These are phyloP conservation scores for Drosophila nigritarsus DNA, from an alignment of 2,888 invertebrate species.

Conservation along the genomic window DNA sequence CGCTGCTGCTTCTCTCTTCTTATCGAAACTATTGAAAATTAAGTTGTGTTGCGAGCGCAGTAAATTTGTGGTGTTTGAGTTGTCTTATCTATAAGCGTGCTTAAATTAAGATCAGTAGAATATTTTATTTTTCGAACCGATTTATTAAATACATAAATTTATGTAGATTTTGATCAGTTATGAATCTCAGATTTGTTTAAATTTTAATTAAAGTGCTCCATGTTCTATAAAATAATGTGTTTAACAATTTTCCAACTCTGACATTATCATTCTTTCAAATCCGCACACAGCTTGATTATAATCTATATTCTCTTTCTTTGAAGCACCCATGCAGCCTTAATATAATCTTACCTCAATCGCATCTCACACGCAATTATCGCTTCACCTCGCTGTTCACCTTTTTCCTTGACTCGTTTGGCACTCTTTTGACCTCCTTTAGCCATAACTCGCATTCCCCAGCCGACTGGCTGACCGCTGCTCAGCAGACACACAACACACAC, in stretches of 20 bases:
- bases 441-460: slow-evolving; percentile 27
- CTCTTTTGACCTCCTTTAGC: slow-evolving; percentile 45
- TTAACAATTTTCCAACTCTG: background rate
- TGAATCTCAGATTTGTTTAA: background rate
- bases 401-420: slow-evolving; percentile 19
- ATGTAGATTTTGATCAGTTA: background rate
- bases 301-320: background rate
- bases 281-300: background rate
- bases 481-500: background rate
- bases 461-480: slow-evolving; percentile 7
- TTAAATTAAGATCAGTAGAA: slow-evolving; percentile 28
- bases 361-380: slow-evolving; percentile 32
- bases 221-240: background rate
- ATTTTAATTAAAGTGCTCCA: background rate
- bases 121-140: background rate
- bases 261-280: background rate
- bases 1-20: background rate
- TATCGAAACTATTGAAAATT: slow-evolving; percentile 41
- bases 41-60: slow-evolving; percentile 46
- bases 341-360: slow-evolving; percentile 10
- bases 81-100: slow-evolving; percentile 28
- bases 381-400: slow-evolving; percentile 32
- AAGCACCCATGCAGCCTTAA: background rate
- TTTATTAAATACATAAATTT: background rate
- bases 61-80: slow-evolving; percentile 20